These are phyloP conservation scores for Cladopsammia gracilis DNA, from an alignment of 64 coral and sea anemone genomes.

Conservation along the genomic window DNA sequence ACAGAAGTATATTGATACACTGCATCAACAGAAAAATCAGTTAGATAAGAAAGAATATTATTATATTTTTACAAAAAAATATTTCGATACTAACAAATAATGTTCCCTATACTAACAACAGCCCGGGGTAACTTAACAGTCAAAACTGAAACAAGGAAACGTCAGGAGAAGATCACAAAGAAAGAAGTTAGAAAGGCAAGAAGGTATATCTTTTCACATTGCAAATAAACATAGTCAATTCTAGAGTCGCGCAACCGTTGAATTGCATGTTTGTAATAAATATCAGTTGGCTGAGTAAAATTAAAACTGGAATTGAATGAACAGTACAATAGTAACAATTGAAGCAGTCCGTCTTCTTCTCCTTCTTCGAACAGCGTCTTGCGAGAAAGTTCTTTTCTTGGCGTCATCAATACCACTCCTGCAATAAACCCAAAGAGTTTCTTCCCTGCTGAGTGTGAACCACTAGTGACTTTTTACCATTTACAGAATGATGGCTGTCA, in stretches of 20 bases:
- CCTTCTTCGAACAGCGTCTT: neutral
- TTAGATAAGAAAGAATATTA: neutral
- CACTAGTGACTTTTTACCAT: neutral
- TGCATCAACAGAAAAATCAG: neutral
- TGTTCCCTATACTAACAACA: constrained; percentile 26
- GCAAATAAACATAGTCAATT: too few species aligned
- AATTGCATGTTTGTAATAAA: neutral
- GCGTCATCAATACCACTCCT: neutral
- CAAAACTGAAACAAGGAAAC: too few species aligned
- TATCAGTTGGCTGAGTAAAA: neutral
- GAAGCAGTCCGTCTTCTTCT: neutral
- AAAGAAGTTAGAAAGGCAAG: neutral
- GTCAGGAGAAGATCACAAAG: neutral
- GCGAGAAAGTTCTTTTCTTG: neutral
- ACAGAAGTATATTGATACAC: neutral
- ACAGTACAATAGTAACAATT: constrained; percentile 50
- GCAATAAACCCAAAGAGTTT: neutral
- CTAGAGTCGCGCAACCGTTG: neutral
- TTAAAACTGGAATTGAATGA: neutral
- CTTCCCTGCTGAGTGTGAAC: neutral
- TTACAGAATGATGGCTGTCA: neutral
- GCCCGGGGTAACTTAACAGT: neutral
- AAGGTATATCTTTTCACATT: neutral
- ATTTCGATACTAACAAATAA: constrained; percentile 24
- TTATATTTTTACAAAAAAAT: neutral